Conservation (phyloP, 1,140 invertebrate species). For the Bursaphelenchus mucronatus region DNA sequence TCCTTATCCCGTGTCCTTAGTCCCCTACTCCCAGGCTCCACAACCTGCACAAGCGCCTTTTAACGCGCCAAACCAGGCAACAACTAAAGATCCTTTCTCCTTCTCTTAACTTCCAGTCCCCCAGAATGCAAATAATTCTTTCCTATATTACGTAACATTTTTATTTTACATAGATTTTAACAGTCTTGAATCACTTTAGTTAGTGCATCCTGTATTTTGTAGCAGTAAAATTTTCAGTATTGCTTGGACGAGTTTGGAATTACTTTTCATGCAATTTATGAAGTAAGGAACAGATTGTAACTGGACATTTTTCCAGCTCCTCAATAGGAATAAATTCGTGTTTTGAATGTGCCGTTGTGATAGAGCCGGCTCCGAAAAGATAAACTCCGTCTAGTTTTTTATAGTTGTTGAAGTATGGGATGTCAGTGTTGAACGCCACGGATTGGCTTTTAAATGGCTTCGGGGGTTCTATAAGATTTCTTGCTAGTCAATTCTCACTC, state of each 20-base stretch:
- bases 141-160: neutral
- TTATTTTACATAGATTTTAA: neutral
- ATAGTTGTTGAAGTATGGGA: slow-evolving; percentile 37
- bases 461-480: slow-evolving; percentile 36
- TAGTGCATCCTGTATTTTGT: too few species aligned
- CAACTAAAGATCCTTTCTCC: slow-evolving; percentile 9
- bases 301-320: slow-evolving; percentile 31
- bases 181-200: too few species aligned
- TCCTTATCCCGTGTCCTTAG: neutral
- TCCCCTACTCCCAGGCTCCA: neutral
- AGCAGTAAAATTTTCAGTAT: too few species aligned
- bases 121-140: neutral
- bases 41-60: slow-evolving; percentile 9
- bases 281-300: too few species aligned
- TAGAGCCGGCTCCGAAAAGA: slow-evolving; percentile 49
- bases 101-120: slow-evolving; percentile 1
- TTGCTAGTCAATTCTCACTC: neutral
- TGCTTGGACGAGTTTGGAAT: too few species aligned
- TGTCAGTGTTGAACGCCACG: slow-evolving; percentile 51
- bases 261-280: too few species aligned
- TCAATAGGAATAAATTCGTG: slow-evolving; percentile 44
- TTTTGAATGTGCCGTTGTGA: slow-evolving; percentile 48
- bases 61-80: too few species aligned
- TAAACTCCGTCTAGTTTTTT: slow-evolving; percentile 41
- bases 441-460: slow-evolving; percentile 27